Percentiles rank a stretch among this genome's conserved stretches.
Conservation (phyloP, 35 echinoderm and acorn worm genomes). For the Ptychodera flava region DNA sequence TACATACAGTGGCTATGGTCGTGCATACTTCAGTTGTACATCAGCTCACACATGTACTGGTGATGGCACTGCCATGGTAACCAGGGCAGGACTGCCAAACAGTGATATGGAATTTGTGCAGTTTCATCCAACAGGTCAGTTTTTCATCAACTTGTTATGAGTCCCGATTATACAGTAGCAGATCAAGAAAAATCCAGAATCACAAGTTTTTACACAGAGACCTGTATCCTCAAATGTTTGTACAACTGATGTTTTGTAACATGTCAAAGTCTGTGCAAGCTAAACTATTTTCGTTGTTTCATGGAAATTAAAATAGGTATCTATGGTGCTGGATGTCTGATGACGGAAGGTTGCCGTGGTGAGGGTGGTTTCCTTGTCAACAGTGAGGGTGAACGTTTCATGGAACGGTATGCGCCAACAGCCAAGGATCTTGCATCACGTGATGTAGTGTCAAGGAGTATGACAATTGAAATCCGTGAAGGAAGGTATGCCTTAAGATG, state of each 20-base stretch:
- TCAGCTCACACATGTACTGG: slow-evolving; percentile 97
- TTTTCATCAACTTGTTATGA: too few species aligned
- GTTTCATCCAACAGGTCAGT: slow-evolving; percentile 96
- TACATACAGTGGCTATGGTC: slow-evolving; percentile 91
- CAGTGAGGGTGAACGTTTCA: slow-evolving; percentile 95
- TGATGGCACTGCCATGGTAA: slow-evolving; percentile 95
- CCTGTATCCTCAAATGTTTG: too few species aligned
- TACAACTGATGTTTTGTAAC: too few species aligned
- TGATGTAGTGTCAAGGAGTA: slow-evolving; percentile 92
- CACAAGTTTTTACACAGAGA: too few species aligned
- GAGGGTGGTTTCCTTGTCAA: slow-evolving; percentile 88
- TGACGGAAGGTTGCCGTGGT: slow-evolving; percentile 93
- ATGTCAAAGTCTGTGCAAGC: too few species aligned
- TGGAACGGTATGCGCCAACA: slow-evolving; percentile 96
- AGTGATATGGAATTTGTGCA: slow-evolving; percentile 98
- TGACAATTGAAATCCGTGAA: slow-evolving; percentile 99
- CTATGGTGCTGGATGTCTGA: slow-evolving; percentile 95
- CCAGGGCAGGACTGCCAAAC: slow-evolving; percentile 83
- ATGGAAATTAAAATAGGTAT: too few species aligned
- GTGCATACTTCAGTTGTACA: slow-evolving; percentile 98
- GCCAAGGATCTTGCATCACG: slow-evolving; percentile 92
- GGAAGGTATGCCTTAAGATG: slow-evolving; percentile 86
- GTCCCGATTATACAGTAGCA: too few species aligned
- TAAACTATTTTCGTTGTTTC: too few species aligned
- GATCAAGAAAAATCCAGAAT: too few species aligned